A percentile compares a stretch with the other conserved stretches of the same genome.
Conservation (phyloP, 2,888 invertebrate species). For the Aricia artaxerxes region DNA sequence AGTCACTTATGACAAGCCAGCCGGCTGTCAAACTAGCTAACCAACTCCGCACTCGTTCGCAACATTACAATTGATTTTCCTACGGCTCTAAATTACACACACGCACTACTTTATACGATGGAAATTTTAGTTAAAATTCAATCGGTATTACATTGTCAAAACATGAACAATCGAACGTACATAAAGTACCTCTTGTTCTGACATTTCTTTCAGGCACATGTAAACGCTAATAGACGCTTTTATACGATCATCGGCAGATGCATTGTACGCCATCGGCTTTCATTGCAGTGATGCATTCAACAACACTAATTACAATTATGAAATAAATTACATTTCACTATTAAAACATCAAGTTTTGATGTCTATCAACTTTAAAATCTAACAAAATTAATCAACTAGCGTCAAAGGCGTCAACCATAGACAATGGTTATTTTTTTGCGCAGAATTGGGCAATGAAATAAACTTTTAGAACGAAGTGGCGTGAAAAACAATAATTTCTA, state of each 20-base stretch:
- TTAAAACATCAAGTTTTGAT: constrained; percentile 43
- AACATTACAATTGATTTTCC: constrained; percentile 62
- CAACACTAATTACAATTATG: constrained; percentile 42
- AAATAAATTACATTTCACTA: constrained; percentile 46
- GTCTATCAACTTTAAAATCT: constrained; percentile 49
- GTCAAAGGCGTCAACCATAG: constrained; percentile 74
- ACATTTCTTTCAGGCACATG: constrained; percentile 75
- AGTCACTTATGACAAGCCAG: constrained; percentile 66
- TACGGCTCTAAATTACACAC: constrained; percentile 45
- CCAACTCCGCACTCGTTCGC: constrained; percentile 63
- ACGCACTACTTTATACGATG: constrained; percentile 45
- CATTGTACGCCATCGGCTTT: constrained; percentile 43
- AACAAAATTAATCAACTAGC: constrained; percentile 59
- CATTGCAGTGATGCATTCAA: constrained; percentile 54
- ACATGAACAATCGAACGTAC: constrained; percentile 55
- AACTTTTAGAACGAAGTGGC: constrained; percentile 18
- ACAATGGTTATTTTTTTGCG: constrained; percentile 50
- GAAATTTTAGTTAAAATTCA: constrained; percentile 46
- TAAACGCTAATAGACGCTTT: constrained; percentile 65
- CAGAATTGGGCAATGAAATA: constrained; percentile 28
- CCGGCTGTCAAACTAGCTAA: constrained; percentile 72
- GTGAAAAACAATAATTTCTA: background rate
- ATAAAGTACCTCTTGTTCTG: constrained; percentile 56
- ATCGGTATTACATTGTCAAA: constrained; percentile 65
- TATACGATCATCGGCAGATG: constrained; percentile 47